Percentiles rank a stretch among this genome's conserved stretches.
Evolutionary conservation across 2,797 vertebrate genomes (phyloP).

Genomic region (Onychomys arenicola): DNA sequence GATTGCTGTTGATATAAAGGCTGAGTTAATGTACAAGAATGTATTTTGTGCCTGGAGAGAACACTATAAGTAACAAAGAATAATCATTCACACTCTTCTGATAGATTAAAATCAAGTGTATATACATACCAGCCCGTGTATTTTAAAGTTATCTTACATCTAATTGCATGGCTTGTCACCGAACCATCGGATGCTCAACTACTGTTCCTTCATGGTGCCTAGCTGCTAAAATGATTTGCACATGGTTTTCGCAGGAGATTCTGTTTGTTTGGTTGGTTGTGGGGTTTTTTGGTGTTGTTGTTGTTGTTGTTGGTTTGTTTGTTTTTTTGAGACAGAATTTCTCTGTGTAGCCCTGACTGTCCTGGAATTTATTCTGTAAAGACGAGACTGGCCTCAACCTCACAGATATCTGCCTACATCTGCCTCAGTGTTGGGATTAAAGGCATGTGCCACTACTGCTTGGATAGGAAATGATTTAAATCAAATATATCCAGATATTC

Average conservation of each 20-base stretch:
- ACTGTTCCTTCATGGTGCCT: background rate
- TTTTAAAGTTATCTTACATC: constrained; percentile 10
- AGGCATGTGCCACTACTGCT: no score
- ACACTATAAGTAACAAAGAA: background rate
- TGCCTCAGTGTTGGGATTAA: no score
- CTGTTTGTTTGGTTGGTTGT: no score
- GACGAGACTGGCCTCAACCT: no score
- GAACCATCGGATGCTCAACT: background rate
- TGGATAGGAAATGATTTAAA: background rate
- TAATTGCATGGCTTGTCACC: background rate
- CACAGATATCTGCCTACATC: no score
- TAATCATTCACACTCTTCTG: background rate
- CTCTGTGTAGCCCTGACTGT: no score
- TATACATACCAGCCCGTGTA: background rate
- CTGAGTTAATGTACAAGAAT: background rate
- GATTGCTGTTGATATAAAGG: background rate
- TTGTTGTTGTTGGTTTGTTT: no score
- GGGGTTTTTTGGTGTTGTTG: no score
- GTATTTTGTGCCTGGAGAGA: background rate
- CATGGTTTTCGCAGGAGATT: background rate
- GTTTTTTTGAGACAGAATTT: no score
- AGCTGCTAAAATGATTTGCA: background rate
- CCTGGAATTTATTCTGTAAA: no score
- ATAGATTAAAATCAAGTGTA: background rate
- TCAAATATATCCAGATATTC: background rate